Evolutionary conservation across 2,888 invertebrate genomes (phyloP), one percentile per base, ranked within the genome.

Genomic region (Drosophila siamana): DNA sequence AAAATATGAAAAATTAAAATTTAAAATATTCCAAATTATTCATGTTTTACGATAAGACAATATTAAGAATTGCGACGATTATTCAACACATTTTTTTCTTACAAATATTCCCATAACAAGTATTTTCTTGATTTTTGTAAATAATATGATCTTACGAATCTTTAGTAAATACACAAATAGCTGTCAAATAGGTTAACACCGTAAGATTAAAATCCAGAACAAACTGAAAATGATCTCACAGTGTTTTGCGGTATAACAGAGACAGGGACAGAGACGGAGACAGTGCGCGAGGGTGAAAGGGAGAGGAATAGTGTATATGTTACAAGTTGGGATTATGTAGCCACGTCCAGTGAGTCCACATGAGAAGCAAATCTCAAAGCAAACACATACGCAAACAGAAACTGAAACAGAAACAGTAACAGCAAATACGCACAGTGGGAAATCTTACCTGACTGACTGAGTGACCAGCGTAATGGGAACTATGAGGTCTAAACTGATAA

Each of bases 401-500:
- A 52, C 43, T 33, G n/a, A 38, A 36, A 8, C 26, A 4, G 38
- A 13, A 24, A 24, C 11, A n/a, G 24, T 4, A 44, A 48, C n/a
- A 13, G 11, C 9, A 44, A 19, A 52, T 22, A 52, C 30, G 41
- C 28, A 22, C 55, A 19, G 33, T 33, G 33, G 33, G 33, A 7
- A 78, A 74, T 61, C 54, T 47, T 79, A 69, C 69, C 79, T 74
- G 79, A 69, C 36, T 68, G 19, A 19, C 19, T 19, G 19, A 19
- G 19, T 19, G 79, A 68, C 41, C 54, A 67, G 36, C 43, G 36
- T 40, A 26, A 40, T 36, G 38, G 24, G 41, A 40, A 44, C 44
- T 60, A 61, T 54, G 67, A 52, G 67, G 54, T 68, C 28, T 40
- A 40, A 13, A 38, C 75, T 81, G 88, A 80, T 80, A 80, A 80